These are phyloP conservation scores for Alauda arvensis DNA, from an alignment of 2,797 vertebrate genomes.

Conservation along the genomic window DNA sequence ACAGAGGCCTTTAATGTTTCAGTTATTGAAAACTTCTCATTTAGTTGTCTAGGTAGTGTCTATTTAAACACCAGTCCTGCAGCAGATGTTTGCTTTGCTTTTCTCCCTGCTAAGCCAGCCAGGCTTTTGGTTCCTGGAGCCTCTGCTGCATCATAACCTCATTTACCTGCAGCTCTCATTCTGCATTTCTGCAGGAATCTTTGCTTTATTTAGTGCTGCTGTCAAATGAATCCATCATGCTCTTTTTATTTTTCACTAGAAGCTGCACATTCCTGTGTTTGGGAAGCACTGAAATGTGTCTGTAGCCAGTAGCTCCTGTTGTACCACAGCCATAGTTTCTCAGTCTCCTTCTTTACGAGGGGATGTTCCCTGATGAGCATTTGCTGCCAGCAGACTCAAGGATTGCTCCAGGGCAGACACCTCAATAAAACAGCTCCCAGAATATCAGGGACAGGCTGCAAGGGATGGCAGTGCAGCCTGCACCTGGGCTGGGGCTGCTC, in stretches of 20 bases:
- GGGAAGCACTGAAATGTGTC: not conserved
- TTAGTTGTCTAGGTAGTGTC: not conserved
- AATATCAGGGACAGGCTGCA: not conserved
- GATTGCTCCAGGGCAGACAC: not conserved
- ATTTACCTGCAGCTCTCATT: not conserved
- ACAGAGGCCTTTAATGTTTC: not conserved
- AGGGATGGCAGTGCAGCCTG: not conserved
- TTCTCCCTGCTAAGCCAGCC: not conserved
- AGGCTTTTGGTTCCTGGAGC: not conserved
- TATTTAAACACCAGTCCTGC: not conserved
- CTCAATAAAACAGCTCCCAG: not conserved
- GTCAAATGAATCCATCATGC: not conserved
- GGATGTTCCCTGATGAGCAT: not conserved
- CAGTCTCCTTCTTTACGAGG: accelerated
- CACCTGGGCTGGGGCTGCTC: not conserved
- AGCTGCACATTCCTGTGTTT: not conserved
- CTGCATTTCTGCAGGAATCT: not conserved
- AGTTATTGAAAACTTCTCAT: not conserved
- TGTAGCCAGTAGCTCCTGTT: not conserved
- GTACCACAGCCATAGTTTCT: not conserved
- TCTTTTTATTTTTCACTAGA: not conserved
- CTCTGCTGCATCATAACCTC: not conserved
- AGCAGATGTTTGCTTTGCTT: constrained; percentile 7
- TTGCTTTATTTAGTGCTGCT: not conserved
- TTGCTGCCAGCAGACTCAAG: constrained; percentile 3